Evolutionary conservation across 2,797 vertebrate genomes (phyloP).

Genomic region (Diplodus sargus): DNA sequence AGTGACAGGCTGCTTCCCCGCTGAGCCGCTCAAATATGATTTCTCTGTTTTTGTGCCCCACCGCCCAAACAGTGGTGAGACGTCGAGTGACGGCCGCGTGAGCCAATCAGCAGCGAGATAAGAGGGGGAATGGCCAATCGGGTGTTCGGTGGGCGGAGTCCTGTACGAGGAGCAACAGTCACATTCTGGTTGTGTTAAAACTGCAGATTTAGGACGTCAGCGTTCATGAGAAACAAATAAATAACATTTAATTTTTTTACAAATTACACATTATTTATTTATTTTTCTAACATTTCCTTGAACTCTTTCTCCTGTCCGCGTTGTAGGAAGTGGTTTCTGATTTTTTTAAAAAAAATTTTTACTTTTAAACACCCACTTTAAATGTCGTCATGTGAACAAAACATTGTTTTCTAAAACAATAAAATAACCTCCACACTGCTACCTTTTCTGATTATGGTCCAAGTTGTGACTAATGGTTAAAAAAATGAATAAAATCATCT

Average conservation of each 20-base stretch:
- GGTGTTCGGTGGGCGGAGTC: background rate
- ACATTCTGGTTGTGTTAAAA: background rate
- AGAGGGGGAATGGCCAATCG: constrained; percentile 60
- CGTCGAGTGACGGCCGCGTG: constrained; percentile 17
- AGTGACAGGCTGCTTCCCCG: background rate
- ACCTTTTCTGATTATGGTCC: background rate
- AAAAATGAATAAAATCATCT: too few relatives aligned
- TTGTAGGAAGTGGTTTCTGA: background rate
- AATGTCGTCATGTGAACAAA: background rate
- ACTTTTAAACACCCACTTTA: background rate
- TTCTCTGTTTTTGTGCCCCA: background rate
- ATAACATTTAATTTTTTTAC: background rate
- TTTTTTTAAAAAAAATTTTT: too few relatives aligned
- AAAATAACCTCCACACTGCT: background rate
- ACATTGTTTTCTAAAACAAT: background rate
- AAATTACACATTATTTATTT: background rate
- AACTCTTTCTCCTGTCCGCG: background rate
- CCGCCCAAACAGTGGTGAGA: constrained; percentile 18
- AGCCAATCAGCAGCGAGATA: constrained; percentile 65
- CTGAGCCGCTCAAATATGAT: constrained; percentile 25
- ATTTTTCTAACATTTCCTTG: background rate
- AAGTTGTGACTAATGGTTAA: too few relatives aligned
- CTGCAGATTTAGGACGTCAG: background rate
- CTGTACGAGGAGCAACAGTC: too few relatives aligned
- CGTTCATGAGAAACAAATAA: background rate